Conservation (phyloP, 1,140 invertebrate genomes). For the Ceratosolen solmsi region DNA sequence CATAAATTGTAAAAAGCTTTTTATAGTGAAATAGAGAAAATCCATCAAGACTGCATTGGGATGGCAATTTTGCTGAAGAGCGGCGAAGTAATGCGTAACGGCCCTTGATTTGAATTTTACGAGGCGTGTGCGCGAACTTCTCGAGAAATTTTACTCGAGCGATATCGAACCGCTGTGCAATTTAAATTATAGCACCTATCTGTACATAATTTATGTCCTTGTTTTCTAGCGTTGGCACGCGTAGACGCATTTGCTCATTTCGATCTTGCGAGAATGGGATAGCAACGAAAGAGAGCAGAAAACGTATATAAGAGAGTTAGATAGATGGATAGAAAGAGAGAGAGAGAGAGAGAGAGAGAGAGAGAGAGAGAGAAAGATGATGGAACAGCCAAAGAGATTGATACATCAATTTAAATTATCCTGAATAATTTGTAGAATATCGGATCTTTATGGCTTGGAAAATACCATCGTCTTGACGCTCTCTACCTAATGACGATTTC, state of each 20-base stretch:
- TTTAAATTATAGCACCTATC: constrained; percentile 72
- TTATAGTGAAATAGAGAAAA: constrained; percentile 43
- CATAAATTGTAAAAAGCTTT: constrained; percentile 35
- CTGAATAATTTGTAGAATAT: constrained; percentile 72
- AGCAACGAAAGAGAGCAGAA: not conserved
- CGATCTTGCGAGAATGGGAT: constrained; percentile 1
- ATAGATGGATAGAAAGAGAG: not conserved
- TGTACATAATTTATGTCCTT: constrained; percentile 72
- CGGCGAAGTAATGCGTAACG: constrained; percentile 54
- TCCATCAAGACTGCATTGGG: constrained; percentile 36
- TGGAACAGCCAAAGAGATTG: constrained; percentile 55
- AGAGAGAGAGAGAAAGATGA: not conserved
- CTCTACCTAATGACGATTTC: constrained; percentile 29
- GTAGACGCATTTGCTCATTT: not conserved
- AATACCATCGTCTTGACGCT: constrained; percentile 62
- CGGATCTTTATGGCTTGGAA: constrained; percentile 72
- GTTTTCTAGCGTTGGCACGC: constrained; percentile 61
- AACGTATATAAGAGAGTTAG: not conserved
- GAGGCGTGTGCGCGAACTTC: constrained; percentile 56
- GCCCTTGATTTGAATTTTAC: constrained; percentile 70
- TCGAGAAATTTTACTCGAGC: constrained; percentile 51
- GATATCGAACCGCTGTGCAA: constrained; percentile 64
- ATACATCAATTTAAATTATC: constrained; percentile 74
- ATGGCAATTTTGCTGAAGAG: constrained; percentile 49
- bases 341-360: constrained; percentile 17